These are phyloP conservation scores for Marmota monax DNA, from an alignment of 2,113 vertebrate genomes.

Conservation along the genomic window DNA sequence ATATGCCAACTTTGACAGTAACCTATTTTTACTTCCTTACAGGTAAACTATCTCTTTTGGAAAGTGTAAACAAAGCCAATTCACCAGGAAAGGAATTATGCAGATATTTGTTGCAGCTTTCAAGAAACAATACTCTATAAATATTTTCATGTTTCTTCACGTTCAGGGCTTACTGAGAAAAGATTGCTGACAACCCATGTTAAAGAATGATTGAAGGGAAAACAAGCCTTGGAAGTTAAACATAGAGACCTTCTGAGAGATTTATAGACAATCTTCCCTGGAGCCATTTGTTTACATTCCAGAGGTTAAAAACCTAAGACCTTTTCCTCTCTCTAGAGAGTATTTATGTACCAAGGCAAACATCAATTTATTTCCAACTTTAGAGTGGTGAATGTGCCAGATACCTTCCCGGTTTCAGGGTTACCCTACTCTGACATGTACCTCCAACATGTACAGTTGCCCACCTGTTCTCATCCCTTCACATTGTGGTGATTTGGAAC, in stretches of 20 bases:
- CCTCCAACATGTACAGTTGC: fast-evolving
- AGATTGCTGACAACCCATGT: not conserved
- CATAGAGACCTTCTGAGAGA: conserved; percentile 23
- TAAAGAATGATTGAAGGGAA: conserved; percentile 46
- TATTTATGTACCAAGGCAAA: conserved; percentile 43
- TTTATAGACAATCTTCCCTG: conserved; percentile 39
- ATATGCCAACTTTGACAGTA: not conserved
- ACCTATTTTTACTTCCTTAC: not conserved
- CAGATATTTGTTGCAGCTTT: not conserved
- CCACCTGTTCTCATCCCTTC: not conserved
- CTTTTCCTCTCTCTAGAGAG: not conserved
- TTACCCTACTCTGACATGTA: not conserved
- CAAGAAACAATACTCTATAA: not conserved
- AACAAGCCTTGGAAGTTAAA: not conserved
- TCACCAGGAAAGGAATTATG: not conserved
- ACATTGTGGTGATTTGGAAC: not conserved
- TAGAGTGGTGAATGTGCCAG: not conserved
- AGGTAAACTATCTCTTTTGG: not conserved
- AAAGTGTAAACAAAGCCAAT: not conserved
- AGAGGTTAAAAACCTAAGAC: conserved; percentile 27
- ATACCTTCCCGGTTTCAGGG: not conserved
- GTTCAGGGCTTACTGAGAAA: not conserved
- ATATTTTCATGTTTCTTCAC: conserved; percentile 15
- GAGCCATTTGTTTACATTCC: conserved; percentile 57
- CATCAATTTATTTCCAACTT: conserved; percentile 27